Evolutionary conservation across 2,113 vertebrate species (phyloP).

Genomic region (Xenotilapia longispinis): DNA sequence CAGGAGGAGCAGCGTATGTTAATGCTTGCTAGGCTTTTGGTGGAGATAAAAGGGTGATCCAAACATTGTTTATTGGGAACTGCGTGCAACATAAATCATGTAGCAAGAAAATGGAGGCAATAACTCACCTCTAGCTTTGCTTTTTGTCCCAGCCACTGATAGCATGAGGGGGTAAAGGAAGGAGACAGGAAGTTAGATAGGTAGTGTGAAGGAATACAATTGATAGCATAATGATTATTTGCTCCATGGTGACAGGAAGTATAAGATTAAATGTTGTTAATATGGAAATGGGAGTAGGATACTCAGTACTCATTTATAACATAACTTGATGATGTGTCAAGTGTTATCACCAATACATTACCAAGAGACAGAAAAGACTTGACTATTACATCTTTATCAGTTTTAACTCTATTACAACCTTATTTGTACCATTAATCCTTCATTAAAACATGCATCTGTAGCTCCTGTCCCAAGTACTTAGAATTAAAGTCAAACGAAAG

Average conservation of each 20-base stretch:
- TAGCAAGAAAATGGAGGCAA: slow-evolving; percentile 64
- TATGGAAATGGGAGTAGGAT: not conserved
- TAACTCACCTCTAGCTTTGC: slow-evolving; percentile 79
- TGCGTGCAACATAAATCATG: slow-evolving; percentile 72
- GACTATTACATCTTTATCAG: not conserved
- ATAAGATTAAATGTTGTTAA: not conserved
- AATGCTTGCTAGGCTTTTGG: slow-evolving; percentile 48
- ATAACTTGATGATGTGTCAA: not conserved
- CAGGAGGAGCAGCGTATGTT: slow-evolving; percentile 49
- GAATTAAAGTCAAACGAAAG: not conserved
- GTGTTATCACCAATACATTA: not conserved
- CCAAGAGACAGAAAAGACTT: not conserved
- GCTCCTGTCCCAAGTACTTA: not conserved
- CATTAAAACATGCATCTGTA: not conserved
- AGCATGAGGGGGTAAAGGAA: slow-evolving; percentile 55
- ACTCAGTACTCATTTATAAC: not conserved
- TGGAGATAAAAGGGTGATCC: slow-evolving; percentile 61
- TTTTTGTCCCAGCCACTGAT: slow-evolving; percentile 76
- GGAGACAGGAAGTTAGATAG: slow-evolving; percentile 62
- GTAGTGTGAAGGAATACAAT: slow-evolving; percentile 16
- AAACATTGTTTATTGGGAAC: slow-evolving; percentile 67
- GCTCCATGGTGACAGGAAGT: not conserved
- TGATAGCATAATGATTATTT: slow-evolving; percentile 31
- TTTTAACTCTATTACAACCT: not conserved
- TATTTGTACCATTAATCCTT: not conserved